A percentile compares a stretch with the other conserved stretches of the same genome.
Conservation (phyloP, 2,888 invertebrate genomes). For the Hedya salicella region DNA sequence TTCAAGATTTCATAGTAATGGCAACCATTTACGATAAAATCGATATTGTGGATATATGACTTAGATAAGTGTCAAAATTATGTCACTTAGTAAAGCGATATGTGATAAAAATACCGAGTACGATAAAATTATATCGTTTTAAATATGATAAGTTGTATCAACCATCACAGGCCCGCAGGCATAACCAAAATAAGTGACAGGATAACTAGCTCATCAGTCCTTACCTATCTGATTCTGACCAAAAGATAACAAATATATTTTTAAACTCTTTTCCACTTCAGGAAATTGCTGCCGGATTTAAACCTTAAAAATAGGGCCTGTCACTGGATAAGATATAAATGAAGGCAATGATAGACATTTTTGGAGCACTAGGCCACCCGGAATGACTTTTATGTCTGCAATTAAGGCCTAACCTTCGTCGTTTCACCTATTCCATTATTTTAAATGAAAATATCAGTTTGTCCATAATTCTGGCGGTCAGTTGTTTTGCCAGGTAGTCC, state of each 20-base stretch:
- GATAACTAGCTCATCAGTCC: not conserved
- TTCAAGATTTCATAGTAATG: no score
- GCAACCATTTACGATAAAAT: no score
- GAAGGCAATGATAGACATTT: constrained; percentile 26
- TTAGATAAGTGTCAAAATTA: no score
- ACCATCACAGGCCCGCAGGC: no score
- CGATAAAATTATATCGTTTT: no score
- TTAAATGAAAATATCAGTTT: not conserved
- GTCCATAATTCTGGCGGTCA: not conserved
- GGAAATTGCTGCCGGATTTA: constrained; percentile 20
- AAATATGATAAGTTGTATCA: no score
- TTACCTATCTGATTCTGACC: not conserved
- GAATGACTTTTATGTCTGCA: constrained; percentile 27
- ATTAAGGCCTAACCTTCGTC: constrained; percentile 24
- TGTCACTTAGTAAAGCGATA: no score
- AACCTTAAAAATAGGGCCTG: constrained; percentile 14
- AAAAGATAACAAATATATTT: constrained; percentile 12
- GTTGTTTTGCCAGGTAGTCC: not conserved
- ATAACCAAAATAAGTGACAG: not conserved
- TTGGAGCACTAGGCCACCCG: constrained; percentile 23
- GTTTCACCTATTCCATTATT: not conserved
- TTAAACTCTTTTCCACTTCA: not conserved
- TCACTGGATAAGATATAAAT: constrained; percentile 31
- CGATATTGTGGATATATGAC: no score
- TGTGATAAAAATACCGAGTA: no score